Evolutionary conservation across 2,797 vertebrate species (phyloP), one percentile per base, ranked within the genome.

Genomic region (Anas bernieri): DNA sequence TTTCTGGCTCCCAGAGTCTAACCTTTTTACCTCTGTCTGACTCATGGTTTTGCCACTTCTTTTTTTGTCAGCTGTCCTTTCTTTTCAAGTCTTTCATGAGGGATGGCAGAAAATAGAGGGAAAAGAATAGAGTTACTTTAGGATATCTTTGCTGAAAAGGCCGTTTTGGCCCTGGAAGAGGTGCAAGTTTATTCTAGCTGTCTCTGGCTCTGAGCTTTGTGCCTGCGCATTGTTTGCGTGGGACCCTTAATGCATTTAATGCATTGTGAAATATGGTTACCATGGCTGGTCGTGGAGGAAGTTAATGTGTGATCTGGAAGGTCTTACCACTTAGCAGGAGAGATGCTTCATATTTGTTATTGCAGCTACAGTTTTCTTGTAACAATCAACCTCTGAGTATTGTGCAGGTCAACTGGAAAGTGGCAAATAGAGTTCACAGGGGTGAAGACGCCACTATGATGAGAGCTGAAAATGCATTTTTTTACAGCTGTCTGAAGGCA

Each of bases 21-120:
- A 94, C 48, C 63, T 84, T 95, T 93, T 78, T 87, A 90, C 74
- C 35, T 91, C 35, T 81, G 17, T 48, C 54, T 91, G 62, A 83
- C 54, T 85, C 55, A 45, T 0, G 2, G 63, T 81, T 93, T 92
- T 90, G 70, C 80, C 39, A 68, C 48, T 78, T 23, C 25, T 43
- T 67, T 70, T 74, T 86, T 79, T 75, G 41, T 39, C 56, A 69
- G 30, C 37, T 93, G 54, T 83, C 41, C 48, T 77, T 93, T 82
- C 41, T 88, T 83, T 82, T 86, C 52, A 62, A 48, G 35, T 52
- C 33, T 66, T 1, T 84, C 41, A 35, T 68, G 64, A 80, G 18
- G 17, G 9, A 52, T 63, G 59, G 12, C 39, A 17, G 52, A 84
- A 30, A 88, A 55, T 23, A 67, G 50, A 74, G 33, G 9, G 33